These are phyloP conservation scores for Drosophila aff. DNA, from an alignment of 1,140 invertebrate species.

Conservation along the genomic window DNA sequence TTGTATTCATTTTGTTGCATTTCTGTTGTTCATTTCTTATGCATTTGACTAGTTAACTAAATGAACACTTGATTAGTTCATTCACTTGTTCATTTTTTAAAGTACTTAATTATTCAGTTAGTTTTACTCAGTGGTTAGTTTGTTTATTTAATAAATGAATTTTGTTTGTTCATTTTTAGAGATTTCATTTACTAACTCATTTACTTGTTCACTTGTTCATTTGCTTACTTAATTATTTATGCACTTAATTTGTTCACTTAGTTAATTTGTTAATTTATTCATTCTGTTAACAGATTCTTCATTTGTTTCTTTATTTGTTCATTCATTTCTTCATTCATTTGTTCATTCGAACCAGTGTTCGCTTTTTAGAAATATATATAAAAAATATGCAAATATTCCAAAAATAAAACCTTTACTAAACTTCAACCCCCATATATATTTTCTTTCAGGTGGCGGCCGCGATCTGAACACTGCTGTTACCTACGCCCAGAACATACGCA, in stretches of 20 bases:
- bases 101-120: background rate
- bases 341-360: background rate
- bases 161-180: background rate
- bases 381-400: background rate
- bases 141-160: no score
- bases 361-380: no score
- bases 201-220: background rate
- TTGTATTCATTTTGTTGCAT: no score
- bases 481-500: conserved; percentile 86
- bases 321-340: no score
- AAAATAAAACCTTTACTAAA: background rate
- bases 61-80: no score
- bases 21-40: no score
- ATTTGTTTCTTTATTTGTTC: background rate
- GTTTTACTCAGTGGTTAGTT: background rate
- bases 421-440: no score
- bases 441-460: conserved; percentile 90
- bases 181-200: background rate
- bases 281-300: no score
- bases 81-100: background rate
- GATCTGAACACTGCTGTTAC: conserved; percentile 91
- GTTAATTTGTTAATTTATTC: no score
- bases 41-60: no score
- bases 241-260: background rate
- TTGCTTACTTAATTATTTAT: background rate